A percentile compares a stretch with the other conserved stretches of the same genome.
These are phyloP conservation scores for Theocolax elegans DNA, from an alignment of 1,140 invertebrate species.

Conservation along the genomic window DNA sequence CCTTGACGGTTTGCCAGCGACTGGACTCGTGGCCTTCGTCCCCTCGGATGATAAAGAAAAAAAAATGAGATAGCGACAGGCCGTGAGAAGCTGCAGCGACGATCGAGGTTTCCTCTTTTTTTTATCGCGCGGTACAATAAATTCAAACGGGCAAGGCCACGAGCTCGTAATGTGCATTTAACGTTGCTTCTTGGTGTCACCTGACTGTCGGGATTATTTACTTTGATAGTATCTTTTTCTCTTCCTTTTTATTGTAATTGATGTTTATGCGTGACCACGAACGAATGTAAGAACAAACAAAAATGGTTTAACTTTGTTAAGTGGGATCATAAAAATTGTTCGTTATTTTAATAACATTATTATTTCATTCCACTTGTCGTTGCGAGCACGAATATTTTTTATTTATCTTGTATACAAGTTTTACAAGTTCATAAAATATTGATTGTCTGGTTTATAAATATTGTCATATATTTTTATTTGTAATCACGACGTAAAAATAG, in stretches of 20 bases:
- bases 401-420: no score
- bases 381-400: no score
- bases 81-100: constrained; percentile 15
- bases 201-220: constrained; percentile 13
- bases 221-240: neutral
- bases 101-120: constrained; percentile 48
- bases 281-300: no score
- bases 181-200: constrained; percentile 32
- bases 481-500: no score
- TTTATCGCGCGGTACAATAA: constrained; percentile 48
- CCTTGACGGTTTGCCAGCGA: constrained; percentile 47
- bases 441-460: no score
- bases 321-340: no score
- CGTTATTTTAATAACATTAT: no score
- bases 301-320: no score
- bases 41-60: constrained; percentile 8
- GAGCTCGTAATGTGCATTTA: constrained; percentile 39
- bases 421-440: no score
- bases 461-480: no score
- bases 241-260: constrained; percentile 5
- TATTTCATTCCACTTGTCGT: no score
- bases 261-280: neutral
- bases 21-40: constrained; percentile 42
- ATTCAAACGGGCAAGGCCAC: constrained; percentile 55
- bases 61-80: constrained; percentile 4